Percentiles rank a stretch among this genome's conserved stretches.
phyloP scores from a whole-genome alignment of 1,140 invertebrate species.

The Drosophila aff. region DNA sequence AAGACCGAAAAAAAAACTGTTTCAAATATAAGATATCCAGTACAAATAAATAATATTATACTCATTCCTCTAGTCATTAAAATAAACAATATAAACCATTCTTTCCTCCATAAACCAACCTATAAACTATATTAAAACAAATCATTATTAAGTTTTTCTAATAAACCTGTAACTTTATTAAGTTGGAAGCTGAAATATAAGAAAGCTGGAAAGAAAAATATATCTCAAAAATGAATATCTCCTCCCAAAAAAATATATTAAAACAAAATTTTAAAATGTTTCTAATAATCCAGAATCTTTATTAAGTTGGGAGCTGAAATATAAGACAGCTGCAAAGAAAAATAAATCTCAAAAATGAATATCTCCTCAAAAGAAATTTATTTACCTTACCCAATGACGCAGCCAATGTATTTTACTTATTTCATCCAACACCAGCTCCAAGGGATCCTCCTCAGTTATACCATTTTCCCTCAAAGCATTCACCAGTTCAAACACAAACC shows the following conservation, averaged over 20 bases:
- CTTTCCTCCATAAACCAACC: too few species aligned
- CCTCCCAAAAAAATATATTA: not conserved
- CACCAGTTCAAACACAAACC: not conserved
- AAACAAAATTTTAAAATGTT: too few species aligned
- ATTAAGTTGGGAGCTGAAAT: not conserved
- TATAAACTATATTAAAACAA: not conserved
- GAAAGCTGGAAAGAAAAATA: not conserved
- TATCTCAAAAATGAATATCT: accelerated
- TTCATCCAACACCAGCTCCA: not conserved
- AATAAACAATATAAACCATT: not conserved
- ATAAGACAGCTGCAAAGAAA: not conserved
- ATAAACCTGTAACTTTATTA: not conserved
- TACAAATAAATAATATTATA: not conserved
- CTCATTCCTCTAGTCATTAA: not conserved
- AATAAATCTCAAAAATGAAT: accelerated
- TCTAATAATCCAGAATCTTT: not conserved
- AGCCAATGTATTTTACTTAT: not conserved
- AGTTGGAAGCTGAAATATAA: not conserved
- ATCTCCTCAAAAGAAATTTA: not conserved
- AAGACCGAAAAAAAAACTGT: too few species aligned
- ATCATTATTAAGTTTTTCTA: not conserved
- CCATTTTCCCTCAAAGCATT: not conserved
- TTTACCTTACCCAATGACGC: not conserved
- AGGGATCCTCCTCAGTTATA: not conserved
- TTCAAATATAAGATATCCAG: not conserved